Evolutionary conservation across 2,797 vertebrate genomes (phyloP).

Genomic region (Coendou prehensilis): DNA sequence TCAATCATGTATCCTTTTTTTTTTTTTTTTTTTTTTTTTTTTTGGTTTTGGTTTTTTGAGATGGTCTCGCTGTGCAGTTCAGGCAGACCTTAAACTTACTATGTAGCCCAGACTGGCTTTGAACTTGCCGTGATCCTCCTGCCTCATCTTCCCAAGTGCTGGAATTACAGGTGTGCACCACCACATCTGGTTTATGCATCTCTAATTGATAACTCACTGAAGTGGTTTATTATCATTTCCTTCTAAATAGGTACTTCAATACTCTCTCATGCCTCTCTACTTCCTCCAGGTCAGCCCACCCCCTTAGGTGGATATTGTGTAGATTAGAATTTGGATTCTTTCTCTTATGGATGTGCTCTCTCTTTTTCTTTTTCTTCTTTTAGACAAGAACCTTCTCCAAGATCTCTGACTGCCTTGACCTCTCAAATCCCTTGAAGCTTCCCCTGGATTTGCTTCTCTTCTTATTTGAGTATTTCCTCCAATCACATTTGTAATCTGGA

Average conservation of each 20-base stretch:
- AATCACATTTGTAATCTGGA: neutral
- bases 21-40: neutral
- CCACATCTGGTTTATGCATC: neutral
- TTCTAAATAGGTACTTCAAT: neutral
- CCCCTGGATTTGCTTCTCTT: slow-evolving; percentile 2
- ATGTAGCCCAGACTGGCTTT: neutral
- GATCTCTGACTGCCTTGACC: neutral
- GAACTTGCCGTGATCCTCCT: neutral
- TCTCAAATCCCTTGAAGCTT: neutral
- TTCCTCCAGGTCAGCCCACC: neutral
- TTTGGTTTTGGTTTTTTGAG: neutral
- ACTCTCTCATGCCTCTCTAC: neutral
- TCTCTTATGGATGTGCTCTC: neutral
- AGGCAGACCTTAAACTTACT: neutral
- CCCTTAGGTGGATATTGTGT: neutral
- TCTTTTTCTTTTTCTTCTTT: neutral
- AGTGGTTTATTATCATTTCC: neutral
- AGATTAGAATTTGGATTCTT: neutral
- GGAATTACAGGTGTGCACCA: neutral
- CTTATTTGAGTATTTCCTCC: neutral
- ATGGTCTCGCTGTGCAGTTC: neutral
- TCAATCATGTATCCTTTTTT: neutral
- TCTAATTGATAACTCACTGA: neutral
- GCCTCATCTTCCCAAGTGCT: neutral
- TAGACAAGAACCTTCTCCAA: neutral